Evolutionary conservation across 2,113 vertebrate genomes (phyloP).

Genomic region (Sceloporus undulatus): DNA sequence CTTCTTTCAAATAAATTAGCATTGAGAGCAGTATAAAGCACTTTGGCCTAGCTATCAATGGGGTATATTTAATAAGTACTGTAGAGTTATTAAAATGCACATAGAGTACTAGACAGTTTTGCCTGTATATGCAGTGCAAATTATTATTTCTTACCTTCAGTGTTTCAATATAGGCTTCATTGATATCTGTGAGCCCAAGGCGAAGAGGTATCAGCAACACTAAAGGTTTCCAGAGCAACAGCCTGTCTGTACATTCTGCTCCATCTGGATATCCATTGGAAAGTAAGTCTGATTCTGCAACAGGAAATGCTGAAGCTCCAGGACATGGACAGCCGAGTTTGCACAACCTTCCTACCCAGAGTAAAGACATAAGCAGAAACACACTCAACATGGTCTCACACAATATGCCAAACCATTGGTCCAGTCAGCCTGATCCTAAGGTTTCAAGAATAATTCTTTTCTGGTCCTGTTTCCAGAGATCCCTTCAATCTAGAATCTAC

Average conservation of each 20-base stretch:
- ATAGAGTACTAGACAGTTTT: not conserved
- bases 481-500: not conserved
- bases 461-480: not conserved
- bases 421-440: not conserved
- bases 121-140: not conserved
- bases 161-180: conserved; percentile 96
- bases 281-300: conserved; percentile 72
- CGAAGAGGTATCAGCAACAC: conserved; percentile 96
- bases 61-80: not conserved
- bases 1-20: not conserved
- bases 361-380: conserved; percentile 34
- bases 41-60: not conserved
- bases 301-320: conserved; percentile 74
- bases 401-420: not conserved
- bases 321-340: conserved; percentile 77
- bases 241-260: conserved; percentile 77
- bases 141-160: conserved; percentile 85
- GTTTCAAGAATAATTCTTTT: not conserved
- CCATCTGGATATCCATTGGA: conserved; percentile 82
- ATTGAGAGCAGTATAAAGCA: not conserved
- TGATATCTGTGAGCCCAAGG: conserved; percentile 96
- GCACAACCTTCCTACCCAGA: conserved; percentile 86
- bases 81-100: not conserved
- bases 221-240: conserved; percentile 88
- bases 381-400: conserved; percentile 8